A percentile compares a stretch with the other conserved stretches of the same genome.
Conservation (phyloP, 2,888 invertebrate genomes). For the Mesoligia furuncula region DNA sequence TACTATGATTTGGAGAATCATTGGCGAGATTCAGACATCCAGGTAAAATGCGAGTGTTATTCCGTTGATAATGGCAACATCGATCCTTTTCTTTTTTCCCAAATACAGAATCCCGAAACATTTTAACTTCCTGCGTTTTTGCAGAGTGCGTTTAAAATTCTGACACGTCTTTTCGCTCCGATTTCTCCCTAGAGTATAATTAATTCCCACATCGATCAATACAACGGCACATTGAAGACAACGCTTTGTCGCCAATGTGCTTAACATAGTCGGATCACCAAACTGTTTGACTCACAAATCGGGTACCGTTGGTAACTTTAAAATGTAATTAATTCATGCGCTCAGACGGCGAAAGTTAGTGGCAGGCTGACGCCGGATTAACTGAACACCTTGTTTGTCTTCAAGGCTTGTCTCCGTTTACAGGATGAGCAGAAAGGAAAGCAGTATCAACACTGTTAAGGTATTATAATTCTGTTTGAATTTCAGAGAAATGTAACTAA, state of each 20-base stretch:
- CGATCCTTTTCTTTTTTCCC: neutral
- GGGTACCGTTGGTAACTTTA: constrained; percentile 44
- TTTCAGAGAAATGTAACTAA: constrained; percentile 2
- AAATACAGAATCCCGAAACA: neutral
- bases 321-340: constrained; percentile 64
- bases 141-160: neutral
- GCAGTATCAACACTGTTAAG: constrained; percentile 3
- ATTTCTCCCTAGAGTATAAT: neutral
- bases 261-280: constrained; percentile 16
- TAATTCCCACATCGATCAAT: constrained; percentile 2
- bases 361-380: constrained; percentile 46
- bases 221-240: constrained; percentile 16
- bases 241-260: constrained; percentile 15
- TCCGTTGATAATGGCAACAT: too few relatives aligned
- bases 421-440: constrained; percentile 26
- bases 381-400: constrained; percentile 52
- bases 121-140: neutral
- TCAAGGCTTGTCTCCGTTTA: constrained; percentile 20
- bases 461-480: constrained; percentile 32
- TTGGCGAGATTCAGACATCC: neutral
- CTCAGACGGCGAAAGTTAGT: constrained; percentile 35
- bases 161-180: neutral
- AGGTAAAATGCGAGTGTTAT: neutral
- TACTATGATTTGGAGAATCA: neutral
- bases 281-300: constrained; percentile 62